These are phyloP conservation scores for Microctonus brassicae DNA, from an alignment of 2,888 invertebrate genomes.

Conservation along the genomic window DNA sequence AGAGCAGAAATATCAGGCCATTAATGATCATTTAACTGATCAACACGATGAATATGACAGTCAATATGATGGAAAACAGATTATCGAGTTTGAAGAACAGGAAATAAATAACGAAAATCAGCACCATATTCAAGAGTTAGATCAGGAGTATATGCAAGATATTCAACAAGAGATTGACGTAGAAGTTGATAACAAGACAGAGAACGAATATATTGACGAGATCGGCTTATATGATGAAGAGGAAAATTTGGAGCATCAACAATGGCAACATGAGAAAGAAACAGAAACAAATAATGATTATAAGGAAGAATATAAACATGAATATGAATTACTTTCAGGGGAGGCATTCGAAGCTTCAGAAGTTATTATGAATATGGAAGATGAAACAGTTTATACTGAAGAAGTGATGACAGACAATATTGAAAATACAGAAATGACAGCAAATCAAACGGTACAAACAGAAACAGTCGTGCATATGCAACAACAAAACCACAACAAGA, in stretches of 20 bases:
- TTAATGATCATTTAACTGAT: conserved; percentile 43
- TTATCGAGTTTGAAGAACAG: conserved; percentile 51
- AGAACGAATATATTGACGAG: conserved; percentile 51
- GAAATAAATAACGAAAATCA: not conserved
- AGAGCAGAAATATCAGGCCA: conserved; percentile 43
- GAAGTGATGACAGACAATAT: conserved; percentile 65
- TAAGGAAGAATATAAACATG: conserved; percentile 52
- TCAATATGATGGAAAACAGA: conserved; percentile 45
- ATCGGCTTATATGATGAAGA: not conserved
- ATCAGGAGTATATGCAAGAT: conserved; percentile 4
- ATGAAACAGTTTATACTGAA: conserved; percentile 65
- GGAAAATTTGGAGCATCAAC: not conserved
- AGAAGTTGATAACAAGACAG: conserved; percentile 47
- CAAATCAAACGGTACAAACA: conserved; percentile 59
- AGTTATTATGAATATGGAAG: conserved; percentile 65
- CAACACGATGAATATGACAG: conserved; percentile 40
- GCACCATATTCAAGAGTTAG: not conserved
- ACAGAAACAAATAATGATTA: conserved; percentile 37
- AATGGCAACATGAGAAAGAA: conserved; percentile 30
- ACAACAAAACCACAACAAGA: conserved; percentile 63
- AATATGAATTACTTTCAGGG: conserved; percentile 63
- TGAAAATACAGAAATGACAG: conserved; percentile 58
- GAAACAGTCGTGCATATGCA: conserved; percentile 64
- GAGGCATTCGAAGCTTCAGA: conserved; percentile 61
- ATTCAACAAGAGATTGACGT: not conserved